Evolutionary conservation across 2,113 vertebrate species (phyloP).

Genomic region (Orientallactaga bullata): DNA sequence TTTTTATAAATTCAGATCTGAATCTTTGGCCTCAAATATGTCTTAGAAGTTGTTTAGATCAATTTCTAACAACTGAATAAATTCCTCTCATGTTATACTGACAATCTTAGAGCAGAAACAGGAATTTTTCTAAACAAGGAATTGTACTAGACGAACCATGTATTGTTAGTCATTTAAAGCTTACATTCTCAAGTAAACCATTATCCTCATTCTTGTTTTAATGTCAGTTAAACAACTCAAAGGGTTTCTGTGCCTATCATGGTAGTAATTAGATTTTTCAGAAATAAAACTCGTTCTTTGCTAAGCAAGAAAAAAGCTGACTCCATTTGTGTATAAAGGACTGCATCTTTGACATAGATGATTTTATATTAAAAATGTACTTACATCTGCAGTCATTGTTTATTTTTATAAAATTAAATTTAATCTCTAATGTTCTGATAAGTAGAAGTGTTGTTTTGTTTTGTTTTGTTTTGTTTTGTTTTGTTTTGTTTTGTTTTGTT

Average conservation of each 20-base stretch:
- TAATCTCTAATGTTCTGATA: background rate
- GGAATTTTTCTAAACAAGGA: background rate
- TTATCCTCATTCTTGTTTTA: constrained; percentile 20
- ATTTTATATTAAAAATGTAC: background rate
- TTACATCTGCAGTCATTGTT: background rate
- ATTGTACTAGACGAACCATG: background rate
- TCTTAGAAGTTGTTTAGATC: background rate
- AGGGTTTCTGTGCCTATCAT: background rate
- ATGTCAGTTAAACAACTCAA: background rate
- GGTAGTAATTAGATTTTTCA: constrained; percentile 15
- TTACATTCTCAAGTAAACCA: background rate
- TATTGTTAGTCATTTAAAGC: background rate
- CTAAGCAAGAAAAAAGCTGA: background rate
- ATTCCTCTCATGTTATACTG: background rate
- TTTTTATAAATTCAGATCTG: constrained; percentile 13
- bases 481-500: no score
- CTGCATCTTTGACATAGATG: background rate
- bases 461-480: no score
- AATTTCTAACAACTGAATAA: background rate
- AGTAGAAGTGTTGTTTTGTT: background rate
- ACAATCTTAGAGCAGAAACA: background rate
- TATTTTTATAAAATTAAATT: constrained; percentile 39
- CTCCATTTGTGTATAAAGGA: background rate
- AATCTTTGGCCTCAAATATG: background rate
- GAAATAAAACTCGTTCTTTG: constrained; percentile 11